Conservation (phyloP, 2,797 vertebrate genomes). For the Benthosema pterotum region DNA sequence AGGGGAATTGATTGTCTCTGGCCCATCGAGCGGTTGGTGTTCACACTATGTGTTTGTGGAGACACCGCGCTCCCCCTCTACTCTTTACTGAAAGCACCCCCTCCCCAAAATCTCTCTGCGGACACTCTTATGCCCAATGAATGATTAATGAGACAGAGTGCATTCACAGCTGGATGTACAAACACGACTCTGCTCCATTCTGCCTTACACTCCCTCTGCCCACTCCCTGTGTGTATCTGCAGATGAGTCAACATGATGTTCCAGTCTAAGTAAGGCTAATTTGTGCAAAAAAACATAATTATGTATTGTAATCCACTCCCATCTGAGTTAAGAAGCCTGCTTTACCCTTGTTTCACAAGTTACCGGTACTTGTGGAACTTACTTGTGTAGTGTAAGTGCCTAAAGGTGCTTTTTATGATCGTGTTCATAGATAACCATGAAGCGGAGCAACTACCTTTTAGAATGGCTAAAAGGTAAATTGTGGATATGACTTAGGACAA, state of each 20-base stretch:
- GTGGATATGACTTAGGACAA: too few species aligned
- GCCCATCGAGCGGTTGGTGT: slow-evolving; percentile 63
- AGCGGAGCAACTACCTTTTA: too few species aligned
- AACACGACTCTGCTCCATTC: background rate
- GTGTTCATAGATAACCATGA: too few species aligned
- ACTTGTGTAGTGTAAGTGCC: too few species aligned
- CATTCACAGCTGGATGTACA: slow-evolving; percentile 35
- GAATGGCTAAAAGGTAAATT: too few species aligned
- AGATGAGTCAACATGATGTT: background rate
- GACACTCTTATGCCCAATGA: slow-evolving; percentile 53
- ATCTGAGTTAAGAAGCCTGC: too few species aligned
- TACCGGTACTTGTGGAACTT: too few species aligned
- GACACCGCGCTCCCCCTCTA: slow-evolving; percentile 29
- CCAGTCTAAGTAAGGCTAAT: background rate
- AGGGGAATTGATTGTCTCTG: slow-evolving; percentile 74
- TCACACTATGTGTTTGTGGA: slow-evolving; percentile 71
- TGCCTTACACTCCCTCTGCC: background rate
- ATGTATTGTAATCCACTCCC: too few species aligned
- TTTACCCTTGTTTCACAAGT: too few species aligned
- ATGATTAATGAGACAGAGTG: slow-evolving; percentile 68
- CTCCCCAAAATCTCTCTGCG: slow-evolving; percentile 55
- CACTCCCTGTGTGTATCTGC: background rate
- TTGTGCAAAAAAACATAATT: background rate
- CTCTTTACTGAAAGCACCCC: slow-evolving; percentile 67
- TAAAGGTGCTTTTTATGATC: too few species aligned